Evolutionary conservation across 2,888 invertebrate species (phyloP).

Genomic region (Achlya flavicornis): DNA sequence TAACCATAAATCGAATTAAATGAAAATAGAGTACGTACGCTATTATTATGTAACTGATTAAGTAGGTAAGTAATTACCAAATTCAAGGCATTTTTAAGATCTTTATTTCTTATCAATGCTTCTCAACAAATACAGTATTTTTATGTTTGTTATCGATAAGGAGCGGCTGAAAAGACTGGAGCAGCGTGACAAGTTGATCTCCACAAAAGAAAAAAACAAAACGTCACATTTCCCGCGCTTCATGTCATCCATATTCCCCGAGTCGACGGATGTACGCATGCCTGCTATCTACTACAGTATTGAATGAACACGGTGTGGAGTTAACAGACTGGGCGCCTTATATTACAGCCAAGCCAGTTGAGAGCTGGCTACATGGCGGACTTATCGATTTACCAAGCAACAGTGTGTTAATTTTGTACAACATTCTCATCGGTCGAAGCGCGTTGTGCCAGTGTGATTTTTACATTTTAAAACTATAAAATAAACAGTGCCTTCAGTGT

Average conservation of each 20-base stretch:
- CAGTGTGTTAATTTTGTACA: conserved; percentile 63
- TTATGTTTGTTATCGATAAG: conserved; percentile 8
- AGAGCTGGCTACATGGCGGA: conserved; percentile 55
- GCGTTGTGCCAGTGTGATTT: conserved; percentile 61
- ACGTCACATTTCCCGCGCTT: conserved; percentile 75
- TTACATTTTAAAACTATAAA: conserved; percentile 33
- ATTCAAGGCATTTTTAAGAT: no score
- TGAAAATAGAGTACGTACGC: no score
- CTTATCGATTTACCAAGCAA: conserved; percentile 73
- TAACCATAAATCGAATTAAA: no score
- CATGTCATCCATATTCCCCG: conserved; percentile 38
- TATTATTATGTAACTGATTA: no score
- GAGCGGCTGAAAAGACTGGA: conserved; percentile 29
- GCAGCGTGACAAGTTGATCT: conserved; percentile 29
- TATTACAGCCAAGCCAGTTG: conserved; percentile 41
- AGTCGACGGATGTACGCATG: conserved; percentile 66
- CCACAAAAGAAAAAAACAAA: conserved; percentile 49
- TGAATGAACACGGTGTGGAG: conserved; percentile 59
- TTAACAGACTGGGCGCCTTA: conserved; percentile 48
- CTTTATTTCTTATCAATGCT: background rate
- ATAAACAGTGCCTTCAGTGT: conserved; percentile 66
- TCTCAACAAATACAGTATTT: background rate
- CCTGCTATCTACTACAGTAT: conserved; percentile 58
- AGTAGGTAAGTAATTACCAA: no score
- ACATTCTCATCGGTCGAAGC: conserved; percentile 46